These are phyloP conservation scores for Pseudomyrmex pallidus DNA, from an alignment of 1,140 invertebrate genomes.

Conservation along the genomic window DNA sequence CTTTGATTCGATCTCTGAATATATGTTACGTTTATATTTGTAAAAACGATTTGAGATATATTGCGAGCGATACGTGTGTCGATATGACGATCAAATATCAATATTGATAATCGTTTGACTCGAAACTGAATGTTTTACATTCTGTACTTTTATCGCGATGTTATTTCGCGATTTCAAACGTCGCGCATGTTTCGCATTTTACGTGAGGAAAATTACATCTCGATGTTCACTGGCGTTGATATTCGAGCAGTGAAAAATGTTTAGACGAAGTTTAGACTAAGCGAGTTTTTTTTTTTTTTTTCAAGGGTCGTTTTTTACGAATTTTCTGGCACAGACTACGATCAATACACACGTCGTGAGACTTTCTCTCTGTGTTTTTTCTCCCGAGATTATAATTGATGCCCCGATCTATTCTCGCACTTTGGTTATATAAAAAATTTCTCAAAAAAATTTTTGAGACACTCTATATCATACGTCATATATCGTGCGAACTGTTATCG, in stretches of 20 bases:
- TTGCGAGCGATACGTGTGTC: background rate
- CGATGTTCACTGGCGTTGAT: background rate
- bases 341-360: slow-evolving; percentile 8
- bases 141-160: background rate
- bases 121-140: slow-evolving; percentile 6
- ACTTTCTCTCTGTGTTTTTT: slow-evolving; percentile 29
- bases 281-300: too few relatives aligned
- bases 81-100: slow-evolving; percentile 28
- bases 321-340: background rate
- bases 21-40: background rate
- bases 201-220: background rate
- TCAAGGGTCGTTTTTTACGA: too few relatives aligned
- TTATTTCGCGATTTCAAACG: slow-evolving; percentile 5
- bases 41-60: slow-evolving; percentile 30
- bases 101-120: slow-evolving; percentile 20
- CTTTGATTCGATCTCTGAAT: background rate
- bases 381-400: slow-evolving; percentile 19
- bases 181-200: background rate
- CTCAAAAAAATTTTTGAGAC: too few relatives aligned
- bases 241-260: background rate
- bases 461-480: slow-evolving; percentile 5
- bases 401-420: too few relatives aligned
- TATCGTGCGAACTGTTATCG: background rate
- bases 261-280: too few relatives aligned
- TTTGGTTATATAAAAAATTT: too few relatives aligned